phyloP scores from a whole-genome alignment of 2,797 vertebrate genomes.

The Scomberomorus guttatus region DNA sequence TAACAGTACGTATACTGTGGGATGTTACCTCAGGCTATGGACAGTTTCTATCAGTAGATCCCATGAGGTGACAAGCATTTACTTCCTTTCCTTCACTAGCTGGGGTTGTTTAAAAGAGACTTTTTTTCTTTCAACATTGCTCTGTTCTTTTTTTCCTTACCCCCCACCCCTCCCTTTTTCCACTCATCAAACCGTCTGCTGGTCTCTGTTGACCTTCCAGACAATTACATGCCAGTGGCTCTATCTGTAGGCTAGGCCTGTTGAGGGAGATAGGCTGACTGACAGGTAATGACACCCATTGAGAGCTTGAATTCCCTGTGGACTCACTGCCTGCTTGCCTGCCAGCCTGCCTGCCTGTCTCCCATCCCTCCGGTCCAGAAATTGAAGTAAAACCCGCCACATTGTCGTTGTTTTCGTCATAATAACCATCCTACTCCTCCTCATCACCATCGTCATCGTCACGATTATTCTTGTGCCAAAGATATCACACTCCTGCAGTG shows the following conservation, averaged over 20 bases:
- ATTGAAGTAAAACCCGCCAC: conserved; percentile 34
- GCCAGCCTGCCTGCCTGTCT: conserved; percentile 43
- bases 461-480: conserved; percentile 31
- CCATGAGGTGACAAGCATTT: neutral
- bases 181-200: conserved; percentile 55
- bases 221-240: conserved; percentile 67
- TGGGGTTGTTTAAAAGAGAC: neutral
- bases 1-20: neutral
- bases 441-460: conserved; percentile 9
- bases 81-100: neutral
- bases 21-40: neutral
- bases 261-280: conserved; percentile 73
- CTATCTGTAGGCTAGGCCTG: conserved; percentile 65
- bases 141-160: conserved; percentile 24
- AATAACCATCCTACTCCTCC: conserved; percentile 40
- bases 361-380: conserved; percentile 41
- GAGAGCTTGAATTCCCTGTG: conserved; percentile 65
- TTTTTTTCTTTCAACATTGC: neutral
- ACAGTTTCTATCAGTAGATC: conserved; percentile 7
- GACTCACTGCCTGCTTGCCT: conserved; percentile 48
- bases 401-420: conserved; percentile 49
- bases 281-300: conserved; percentile 79
- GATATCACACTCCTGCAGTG: conserved; percentile 3
- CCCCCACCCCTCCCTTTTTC: neutral
- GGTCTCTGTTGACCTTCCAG: conserved; percentile 65